These are phyloP conservation scores for Odobenus rosmarus DNA, from an alignment of 2,113 vertebrate genomes.

Conservation along the genomic window DNA sequence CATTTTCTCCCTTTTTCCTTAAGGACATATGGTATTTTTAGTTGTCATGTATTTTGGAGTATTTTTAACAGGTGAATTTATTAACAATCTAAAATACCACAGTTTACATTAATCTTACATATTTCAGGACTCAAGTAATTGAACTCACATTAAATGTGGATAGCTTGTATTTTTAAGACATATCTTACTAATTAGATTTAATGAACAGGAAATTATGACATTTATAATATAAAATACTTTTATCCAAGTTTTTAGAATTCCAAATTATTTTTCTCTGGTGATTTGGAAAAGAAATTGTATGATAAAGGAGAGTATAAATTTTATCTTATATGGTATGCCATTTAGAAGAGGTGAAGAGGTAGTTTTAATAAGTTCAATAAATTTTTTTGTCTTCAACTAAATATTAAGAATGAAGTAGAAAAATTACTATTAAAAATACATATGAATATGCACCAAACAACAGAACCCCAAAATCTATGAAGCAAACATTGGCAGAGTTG, in stretches of 20 bases:
- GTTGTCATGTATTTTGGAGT: conserved; percentile 2
- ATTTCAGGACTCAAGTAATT: conserved; percentile 19
- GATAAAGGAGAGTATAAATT: not conserved
- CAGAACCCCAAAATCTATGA: conserved; percentile 1
- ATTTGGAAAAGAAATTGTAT: conserved; percentile 38
- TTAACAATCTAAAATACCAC: conserved; percentile 47
- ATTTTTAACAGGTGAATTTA: conserved; percentile 36
- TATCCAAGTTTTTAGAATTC: not conserved
- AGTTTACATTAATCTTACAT: not conserved
- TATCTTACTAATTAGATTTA: conserved; percentile 43
- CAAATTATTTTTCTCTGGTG: conserved; percentile 36
- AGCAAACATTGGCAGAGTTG: not conserved
- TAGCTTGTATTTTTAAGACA: conserved; percentile 42
- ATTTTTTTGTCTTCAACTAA: conserved; percentile 14
- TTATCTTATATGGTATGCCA: not conserved
- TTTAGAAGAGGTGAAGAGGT: not conserved
- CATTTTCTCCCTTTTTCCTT: not conserved
- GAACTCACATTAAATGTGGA: not conserved
- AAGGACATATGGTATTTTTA: conserved; percentile 23
- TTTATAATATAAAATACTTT: conserved; percentile 43
- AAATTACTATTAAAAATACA: conserved; percentile 46
- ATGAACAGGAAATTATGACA: conserved; percentile 25
- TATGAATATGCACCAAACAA: not conserved
- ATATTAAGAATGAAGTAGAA: conserved; percentile 16
- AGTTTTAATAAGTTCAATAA: conserved; percentile 22